Evolutionary conservation across 2,113 vertebrate genomes (phyloP).

Genomic region (Melanostigma gelatinosum): DNA sequence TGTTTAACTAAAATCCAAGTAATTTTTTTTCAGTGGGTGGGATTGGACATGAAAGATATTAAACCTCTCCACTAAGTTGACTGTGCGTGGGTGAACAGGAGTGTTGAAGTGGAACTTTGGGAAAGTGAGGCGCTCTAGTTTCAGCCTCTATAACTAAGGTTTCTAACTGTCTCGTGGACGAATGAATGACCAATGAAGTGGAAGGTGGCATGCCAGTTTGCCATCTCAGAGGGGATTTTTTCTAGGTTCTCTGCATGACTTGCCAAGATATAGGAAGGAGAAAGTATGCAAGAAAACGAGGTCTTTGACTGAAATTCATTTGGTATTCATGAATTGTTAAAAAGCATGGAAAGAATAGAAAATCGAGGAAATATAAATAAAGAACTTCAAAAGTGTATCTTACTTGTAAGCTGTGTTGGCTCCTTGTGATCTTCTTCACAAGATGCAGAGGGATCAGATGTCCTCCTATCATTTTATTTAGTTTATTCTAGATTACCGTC

Average conservation of each 20-base stretch:
- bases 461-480: not conserved
- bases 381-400: conserved; percentile 1
- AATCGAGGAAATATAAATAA: not conserved
- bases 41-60: not conserved
- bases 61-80: not conserved
- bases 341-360: conserved; percentile 14
- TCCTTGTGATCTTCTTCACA: not conserved
- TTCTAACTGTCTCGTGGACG: conserved; percentile 35
- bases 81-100: conserved; percentile 3
- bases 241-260: conserved; percentile 28
- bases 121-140: conserved; percentile 44
- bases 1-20: not conserved
- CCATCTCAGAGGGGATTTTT: conserved; percentile 47
- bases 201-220: conserved; percentile 48
- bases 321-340: conserved; percentile 32
- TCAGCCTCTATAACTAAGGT: conserved; percentile 30
- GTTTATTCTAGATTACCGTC: not conserved
- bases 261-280: not conserved
- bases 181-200: conserved; percentile 60
- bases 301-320: conserved; percentile 27
- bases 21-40: not conserved
- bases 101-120: conserved; percentile 29
- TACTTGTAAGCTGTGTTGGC: not conserved
- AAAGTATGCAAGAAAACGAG: conserved; percentile 6
- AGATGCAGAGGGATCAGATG: not conserved